Conservation (phyloP, 2,113 vertebrate genomes). For the Butorides virescens region DNA sequence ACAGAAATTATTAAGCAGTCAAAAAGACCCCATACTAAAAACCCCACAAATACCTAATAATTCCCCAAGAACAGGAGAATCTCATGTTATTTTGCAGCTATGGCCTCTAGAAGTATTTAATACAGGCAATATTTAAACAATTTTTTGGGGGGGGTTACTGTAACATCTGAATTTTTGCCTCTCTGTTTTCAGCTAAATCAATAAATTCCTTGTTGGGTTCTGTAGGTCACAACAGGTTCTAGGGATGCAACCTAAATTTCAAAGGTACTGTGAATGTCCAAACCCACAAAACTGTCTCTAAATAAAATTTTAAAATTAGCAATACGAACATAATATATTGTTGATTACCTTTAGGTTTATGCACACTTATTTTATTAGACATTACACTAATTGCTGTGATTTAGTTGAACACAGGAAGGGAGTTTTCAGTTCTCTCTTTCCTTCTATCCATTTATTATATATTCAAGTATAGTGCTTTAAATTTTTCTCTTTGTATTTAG, state of each 20-base stretch:
- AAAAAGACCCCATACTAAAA: neutral
- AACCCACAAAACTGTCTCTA: neutral
- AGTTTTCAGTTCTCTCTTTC: neutral
- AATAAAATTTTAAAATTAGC: neutral
- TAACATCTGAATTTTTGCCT: neutral
- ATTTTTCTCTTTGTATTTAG: neutral
- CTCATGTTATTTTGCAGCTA: neutral
- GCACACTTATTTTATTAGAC: neutral
- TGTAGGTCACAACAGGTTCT: neutral
- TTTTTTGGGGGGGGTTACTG: neutral
- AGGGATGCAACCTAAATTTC: neutral
- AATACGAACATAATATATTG: neutral
- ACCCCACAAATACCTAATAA: neutral
- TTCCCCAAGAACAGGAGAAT: neutral
- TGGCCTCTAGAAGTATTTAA: neutral
- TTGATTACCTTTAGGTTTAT: neutral
- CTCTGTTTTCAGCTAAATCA: conserved; percentile 1
- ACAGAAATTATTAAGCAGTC: neutral
- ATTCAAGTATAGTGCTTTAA: neutral
- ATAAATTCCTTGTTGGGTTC: neutral
- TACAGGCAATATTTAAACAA: neutral
- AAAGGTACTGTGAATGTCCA: neutral
- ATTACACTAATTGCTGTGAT: neutral
- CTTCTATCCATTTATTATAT: neutral
- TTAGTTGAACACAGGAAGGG: neutral